Evolutionary conservation across 1,140 invertebrate species (phyloP).

Genomic region (Elymnias hypermnestra): DNA sequence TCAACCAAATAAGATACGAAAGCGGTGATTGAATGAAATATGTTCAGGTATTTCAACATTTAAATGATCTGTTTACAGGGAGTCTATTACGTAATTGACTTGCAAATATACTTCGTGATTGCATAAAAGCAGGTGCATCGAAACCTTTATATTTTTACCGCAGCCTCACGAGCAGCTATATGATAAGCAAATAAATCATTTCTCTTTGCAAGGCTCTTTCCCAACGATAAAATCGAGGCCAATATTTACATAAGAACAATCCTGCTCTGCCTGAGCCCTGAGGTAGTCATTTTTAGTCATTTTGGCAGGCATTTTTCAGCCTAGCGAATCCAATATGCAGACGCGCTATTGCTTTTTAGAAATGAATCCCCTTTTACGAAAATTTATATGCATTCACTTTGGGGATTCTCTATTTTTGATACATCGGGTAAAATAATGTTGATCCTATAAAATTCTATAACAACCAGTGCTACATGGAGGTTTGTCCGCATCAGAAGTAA

Average conservation of each 20-base stretch:
- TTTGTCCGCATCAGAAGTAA: too few relatives aligned
- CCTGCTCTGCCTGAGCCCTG: constrained; percentile 5
- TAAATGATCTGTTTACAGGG: too few relatives aligned
- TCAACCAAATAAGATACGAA: too few relatives aligned
- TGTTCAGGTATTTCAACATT: too few relatives aligned
- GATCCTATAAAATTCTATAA: too few relatives aligned
- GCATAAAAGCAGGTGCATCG: neutral
- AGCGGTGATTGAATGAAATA: too few relatives aligned
- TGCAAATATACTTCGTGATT: too few relatives aligned
- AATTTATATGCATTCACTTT: neutral
- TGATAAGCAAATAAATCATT: constrained; percentile 15
- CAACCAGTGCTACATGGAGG: too few relatives aligned
- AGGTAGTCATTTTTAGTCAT: constrained; percentile 5
- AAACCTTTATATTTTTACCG: constrained; percentile 3
- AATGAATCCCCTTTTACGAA: neutral
- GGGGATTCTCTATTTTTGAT: neutral
- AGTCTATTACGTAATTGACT: too few relatives aligned
- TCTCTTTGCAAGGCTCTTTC: constrained; percentile 10
- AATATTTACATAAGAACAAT: constrained; percentile 32
- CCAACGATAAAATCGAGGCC: constrained; percentile 26
- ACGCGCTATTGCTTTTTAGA: neutral
- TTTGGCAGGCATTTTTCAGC: neutral
- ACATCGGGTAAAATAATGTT: neutral
- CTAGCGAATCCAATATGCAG: neutral
- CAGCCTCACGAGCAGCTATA: constrained; percentile 4